Base-by-base conservation (phyloP, 2,888 invertebrate species). In the Keiferia lycopersicella region DNA sequence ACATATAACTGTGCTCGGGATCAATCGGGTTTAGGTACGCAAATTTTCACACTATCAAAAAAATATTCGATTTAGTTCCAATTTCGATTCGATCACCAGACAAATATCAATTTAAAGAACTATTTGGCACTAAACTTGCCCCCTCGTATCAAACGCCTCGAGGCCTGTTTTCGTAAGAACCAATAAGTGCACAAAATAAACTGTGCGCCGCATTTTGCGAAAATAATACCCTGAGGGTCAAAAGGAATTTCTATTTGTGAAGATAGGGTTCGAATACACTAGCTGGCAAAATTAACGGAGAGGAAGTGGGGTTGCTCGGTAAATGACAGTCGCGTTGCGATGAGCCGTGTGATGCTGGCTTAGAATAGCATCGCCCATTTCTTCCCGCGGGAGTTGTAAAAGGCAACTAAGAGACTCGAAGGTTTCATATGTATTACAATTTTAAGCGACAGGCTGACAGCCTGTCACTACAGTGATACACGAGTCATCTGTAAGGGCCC, bases 121-220 rank as follows among this genome's bases (percentile, higher is more conserved):
- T 45, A 45, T 45, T 45, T 16, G 45, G 45, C 45, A 16, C n/a
- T 45, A 3, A 41, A 41, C 16, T 45, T 16, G 12, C 14, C 51
- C 22, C 20, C 20, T 14, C 14, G 22, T 53, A 53, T 22, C 20
- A 22, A 22, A 22, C 51, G 51, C 51, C 60, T 26, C 20, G 22
- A 50, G 60, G 63, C 38, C 22, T 63, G 65, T 63, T 30, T 30
- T 63, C 63, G 14, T 14, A 51, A 53, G 57, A 65, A 58, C 61
- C 65, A 61, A 65, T 65, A 63, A 65, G 61, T 58, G 61, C 18
- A 63, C 58, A 61, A 48, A 63, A 57, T 63, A 65, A 65, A 65
- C 51, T 3, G 61, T 53, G 11, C 12, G 48, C 34, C 16, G 38
- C 65, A 48, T 53, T 53, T 61, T 34, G 51, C 61, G 63, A 57